These are phyloP conservation scores for Microctonus hyperodae DNA, from an alignment of 2,888 invertebrate species.

Conservation along the genomic window DNA sequence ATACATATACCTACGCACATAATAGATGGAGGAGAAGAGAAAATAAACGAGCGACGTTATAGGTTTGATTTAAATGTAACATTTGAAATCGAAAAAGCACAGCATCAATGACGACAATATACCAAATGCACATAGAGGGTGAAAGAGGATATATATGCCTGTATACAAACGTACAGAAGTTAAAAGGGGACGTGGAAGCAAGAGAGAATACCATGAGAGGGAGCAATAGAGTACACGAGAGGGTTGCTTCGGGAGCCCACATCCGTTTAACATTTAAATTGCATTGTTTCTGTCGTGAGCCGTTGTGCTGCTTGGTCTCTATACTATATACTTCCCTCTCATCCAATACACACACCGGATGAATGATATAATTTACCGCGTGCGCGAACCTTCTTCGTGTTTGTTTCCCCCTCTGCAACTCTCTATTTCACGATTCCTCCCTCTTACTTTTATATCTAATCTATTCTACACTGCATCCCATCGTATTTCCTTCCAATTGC, in stretches of 20 bases:
- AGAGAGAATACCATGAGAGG: background rate
- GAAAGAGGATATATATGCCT: slow-evolving; percentile 23
- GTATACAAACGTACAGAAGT: slow-evolving; percentile 32
- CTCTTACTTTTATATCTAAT: too few species aligned
- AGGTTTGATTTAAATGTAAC: slow-evolving; percentile 56
- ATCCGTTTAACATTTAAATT: slow-evolving; percentile 56
- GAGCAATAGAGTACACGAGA: slow-evolving; percentile 1
- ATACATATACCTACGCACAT: background rate
- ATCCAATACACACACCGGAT: slow-evolving; percentile 34
- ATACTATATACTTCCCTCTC: slow-evolving; percentile 34
- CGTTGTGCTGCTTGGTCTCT: slow-evolving; percentile 40
- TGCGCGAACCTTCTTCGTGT: background rate
- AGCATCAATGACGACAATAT: slow-evolving; percentile 11
- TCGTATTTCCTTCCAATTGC: slow-evolving; percentile 15
- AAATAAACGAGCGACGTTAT: slow-evolving; percentile 47
- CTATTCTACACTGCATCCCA: background rate
- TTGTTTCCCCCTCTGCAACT: slow-evolving; percentile 7
- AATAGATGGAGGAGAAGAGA: slow-evolving; percentile 39
- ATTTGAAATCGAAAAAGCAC: slow-evolving; percentile 48
- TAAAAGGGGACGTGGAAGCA: slow-evolving; percentile 27
- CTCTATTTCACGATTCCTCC: too few species aligned
- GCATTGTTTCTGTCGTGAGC: slow-evolving; percentile 54
- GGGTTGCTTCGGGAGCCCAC: slow-evolving; percentile 32
- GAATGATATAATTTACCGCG: slow-evolving; percentile 42
- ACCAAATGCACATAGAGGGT: background rate